Evolutionary conservation across 2,113 vertebrate species (phyloP).

Genomic region (Plotosus lineatus): DNA sequence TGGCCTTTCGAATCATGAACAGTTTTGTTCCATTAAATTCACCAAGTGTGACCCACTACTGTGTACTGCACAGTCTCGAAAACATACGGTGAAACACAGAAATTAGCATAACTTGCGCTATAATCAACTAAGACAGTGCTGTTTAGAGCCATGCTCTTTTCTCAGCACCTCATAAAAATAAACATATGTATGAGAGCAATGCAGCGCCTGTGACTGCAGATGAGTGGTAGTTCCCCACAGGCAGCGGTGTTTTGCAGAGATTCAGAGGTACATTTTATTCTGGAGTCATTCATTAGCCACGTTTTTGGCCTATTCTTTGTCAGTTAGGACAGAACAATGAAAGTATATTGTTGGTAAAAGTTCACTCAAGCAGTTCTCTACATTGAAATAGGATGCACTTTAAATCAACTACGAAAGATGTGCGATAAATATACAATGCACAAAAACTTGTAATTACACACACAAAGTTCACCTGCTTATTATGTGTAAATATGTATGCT

Average conservation of each 20-base stretch:
- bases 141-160: conserved; percentile 33
- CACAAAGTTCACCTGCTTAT: background rate
- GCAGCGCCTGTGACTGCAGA: conserved; percentile 43
- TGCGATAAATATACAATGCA: background rate
- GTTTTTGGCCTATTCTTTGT: conserved; percentile 27
- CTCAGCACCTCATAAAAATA: conserved; percentile 67
- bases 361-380: background rate
- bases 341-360: background rate
- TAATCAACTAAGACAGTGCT: conserved; percentile 54
- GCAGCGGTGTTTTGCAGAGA: conserved; percentile 46
- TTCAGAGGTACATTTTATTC: conserved; percentile 17
- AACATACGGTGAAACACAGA: conserved; percentile 8
- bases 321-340: background rate
- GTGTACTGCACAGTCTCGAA: background rate
- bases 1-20: background rate
- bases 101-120: conserved; percentile 31
- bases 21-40: conserved; percentile 9
- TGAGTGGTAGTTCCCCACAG: conserved; percentile 61
- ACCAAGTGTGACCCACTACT: background rate
- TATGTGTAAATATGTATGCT: conserved; percentile 1
- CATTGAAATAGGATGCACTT: background rate
- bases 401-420: background rate
- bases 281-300: conserved; percentile 45
- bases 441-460: background rate
- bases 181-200: conserved; percentile 51